Base-by-base conservation (phyloP, 2,113 vertebrate genomes). In the Seriola rivoliana region DNA sequence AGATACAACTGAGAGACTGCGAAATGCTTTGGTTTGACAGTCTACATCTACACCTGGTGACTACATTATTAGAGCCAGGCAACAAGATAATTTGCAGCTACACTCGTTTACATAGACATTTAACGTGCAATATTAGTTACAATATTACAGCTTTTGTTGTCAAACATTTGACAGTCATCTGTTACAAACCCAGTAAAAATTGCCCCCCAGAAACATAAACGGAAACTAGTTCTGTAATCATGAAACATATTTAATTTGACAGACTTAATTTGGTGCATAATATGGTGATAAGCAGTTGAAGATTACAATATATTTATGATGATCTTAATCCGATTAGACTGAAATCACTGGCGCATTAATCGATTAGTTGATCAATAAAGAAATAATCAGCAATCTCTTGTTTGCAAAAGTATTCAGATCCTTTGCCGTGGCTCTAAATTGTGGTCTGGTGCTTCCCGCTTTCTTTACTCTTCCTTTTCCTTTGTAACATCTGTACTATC, bases 11-110 rank as follows among this genome's bases (percentile, higher is more conserved):
- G 78, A 82, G 58, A 75, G 68, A 71, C 69, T 81, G 60, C 81
- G 69, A 91, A 85, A 58, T 50, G 52, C 42, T 78, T 81, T 8
- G 3, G 74, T 84, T 89, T 84, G 70, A 87, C 67, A 76, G 48
- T 59, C 42, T 50, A 38, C 69, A 66, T 67, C 32, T 62, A 57
- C 68, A 85, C 32, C 75, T 63, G 60, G 46, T 71, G 36, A 46
- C 38, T 23, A 23, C 60, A 63, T 83, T 17, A n/a, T 67, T 55
- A n/a, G 32, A 71, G 57, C 17, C 54, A 10, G 36, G 59, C 5
- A 19, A 25, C 50, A 21, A 70, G 7, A 68, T 75, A 12, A 44
- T 46, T 36, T 9, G 11, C 25, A 13, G 12, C 42, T 11, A 9
- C 5, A 58, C 36, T 36, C 25, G 23, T n/a, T 80, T 19, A 36